A percentile compares a stretch with the other conserved stretches of the same genome.
phyloP scores from a whole-genome alignment of 2,888 invertebrate species.

The Phragmatobia fuliginosa region DNA sequence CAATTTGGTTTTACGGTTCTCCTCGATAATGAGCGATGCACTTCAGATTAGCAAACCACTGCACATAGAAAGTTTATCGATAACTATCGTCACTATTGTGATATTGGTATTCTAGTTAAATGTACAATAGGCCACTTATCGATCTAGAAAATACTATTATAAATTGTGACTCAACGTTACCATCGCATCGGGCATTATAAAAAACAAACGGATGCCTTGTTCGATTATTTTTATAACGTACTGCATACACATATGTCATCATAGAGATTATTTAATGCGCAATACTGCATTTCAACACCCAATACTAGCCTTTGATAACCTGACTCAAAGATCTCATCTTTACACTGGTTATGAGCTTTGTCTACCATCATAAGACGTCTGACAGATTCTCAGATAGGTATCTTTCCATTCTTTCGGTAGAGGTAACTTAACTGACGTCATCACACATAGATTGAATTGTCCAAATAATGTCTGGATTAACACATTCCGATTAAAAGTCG shows the following conservation, averaged over 20 bases:
- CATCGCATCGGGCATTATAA: background rate
- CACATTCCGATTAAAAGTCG: background rate
- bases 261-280: background rate
- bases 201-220: conserved; percentile 4
- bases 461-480: background rate
- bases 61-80: background rate
- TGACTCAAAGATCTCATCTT: background rate
- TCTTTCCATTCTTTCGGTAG: background rate
- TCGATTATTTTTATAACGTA: background rate
- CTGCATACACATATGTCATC: conserved; percentile 4
- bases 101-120: background rate
- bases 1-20: background rate
- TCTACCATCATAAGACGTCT: background rate
- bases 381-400: background rate
- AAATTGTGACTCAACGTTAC: conserved; percentile 5
- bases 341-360: background rate
- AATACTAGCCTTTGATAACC: background rate
- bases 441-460: background rate
- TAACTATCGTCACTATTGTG: background rate
- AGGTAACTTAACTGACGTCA: background rate
- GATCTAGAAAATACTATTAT: conserved; percentile 7
- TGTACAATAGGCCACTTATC: background rate
- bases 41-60: background rate
- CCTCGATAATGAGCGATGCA: background rate
- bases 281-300: background rate